Evolutionary conservation across 2,797 vertebrate genomes (phyloP), one percentile per base, ranked within the genome.

Genomic region (Clarias platycephalus): DNA sequence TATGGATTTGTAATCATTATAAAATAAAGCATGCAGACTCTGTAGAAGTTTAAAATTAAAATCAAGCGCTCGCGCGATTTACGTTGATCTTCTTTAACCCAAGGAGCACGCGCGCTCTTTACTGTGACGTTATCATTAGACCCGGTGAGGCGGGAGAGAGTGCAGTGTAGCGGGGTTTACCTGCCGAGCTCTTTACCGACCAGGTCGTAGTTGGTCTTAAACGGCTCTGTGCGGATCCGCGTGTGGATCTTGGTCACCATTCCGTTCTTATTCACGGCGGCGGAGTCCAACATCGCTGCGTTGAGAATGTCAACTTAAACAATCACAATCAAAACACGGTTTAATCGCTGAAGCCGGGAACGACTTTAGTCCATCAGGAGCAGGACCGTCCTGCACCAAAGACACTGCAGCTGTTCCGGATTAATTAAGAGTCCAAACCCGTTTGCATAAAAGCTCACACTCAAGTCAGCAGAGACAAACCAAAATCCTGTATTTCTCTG

Each of bases 181-280:
- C 95, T 94, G 91, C 94, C 93, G 86, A 96, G 90, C 44, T 96
- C 95, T 90, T 87, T 94, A 62, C 93, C 95, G 18, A 92, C 91
- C 83, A 96, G 82, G 1, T 95, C 94, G 88, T 96, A 96, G 76
- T 83, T 91, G 83, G 88, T 87, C 0, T 89, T 90, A 90, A 96
- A 96, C 3, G 91, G 88, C 0, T 96, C 95, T 0, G 84, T 87
- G 87, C 94, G 91, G 89, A 95, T 95, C 86, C 94, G 89, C 5
- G 94, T 95, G 88, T 92, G 92, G 86, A 95, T 93, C 8, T 92
- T 92, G 6, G 94, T 93, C 87, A 95, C 85, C 93, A 96, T 94
- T 82, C 95, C 94, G 88, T 90, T 95, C 81, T 92, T 95, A 88
- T 83, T 95, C 95, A 94, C 95, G 83, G 88, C 90, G 60, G 88